phyloP scores from a whole-genome alignment of 1,140 invertebrate genomes.

The Lasioglossum baleicum region DNA sequence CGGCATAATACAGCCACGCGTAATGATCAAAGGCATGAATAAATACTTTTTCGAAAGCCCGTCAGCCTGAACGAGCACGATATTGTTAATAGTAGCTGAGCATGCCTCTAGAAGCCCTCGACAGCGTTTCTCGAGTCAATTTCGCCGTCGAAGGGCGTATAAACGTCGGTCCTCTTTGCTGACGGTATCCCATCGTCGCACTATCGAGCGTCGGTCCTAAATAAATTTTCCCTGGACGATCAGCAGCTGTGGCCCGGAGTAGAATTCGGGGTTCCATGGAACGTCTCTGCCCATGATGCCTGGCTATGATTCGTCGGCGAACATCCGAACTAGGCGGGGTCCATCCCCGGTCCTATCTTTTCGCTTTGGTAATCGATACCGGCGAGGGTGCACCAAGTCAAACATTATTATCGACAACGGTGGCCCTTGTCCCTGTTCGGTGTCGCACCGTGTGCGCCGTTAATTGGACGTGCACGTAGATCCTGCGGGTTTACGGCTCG shows the following conservation, averaged over 20 bases:
- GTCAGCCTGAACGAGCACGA: too few species aligned
- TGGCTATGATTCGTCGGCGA: not conserved
- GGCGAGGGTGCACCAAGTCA: conserved; percentile 35
- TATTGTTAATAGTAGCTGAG: too few species aligned
- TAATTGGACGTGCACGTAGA: conserved; percentile 33
- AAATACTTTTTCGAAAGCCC: too few species aligned
- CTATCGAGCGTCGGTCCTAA: not conserved
- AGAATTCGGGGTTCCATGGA: not conserved
- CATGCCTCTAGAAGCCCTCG: too few species aligned
- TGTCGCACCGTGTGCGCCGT: conserved; percentile 15
- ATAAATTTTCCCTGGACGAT: not conserved
- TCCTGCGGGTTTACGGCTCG: conserved; percentile 36
- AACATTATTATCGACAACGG: conserved; percentile 45
- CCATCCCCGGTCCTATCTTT: conserved; percentile 10
- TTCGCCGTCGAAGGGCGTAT: too few species aligned
- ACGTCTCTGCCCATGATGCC: too few species aligned
- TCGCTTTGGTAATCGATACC: conserved; percentile 35
- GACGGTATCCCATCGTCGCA: not conserved
- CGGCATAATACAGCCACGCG: too few species aligned
- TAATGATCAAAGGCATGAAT: too few species aligned
- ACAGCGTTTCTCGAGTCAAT: too few species aligned
- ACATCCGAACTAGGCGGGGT: not conserved
- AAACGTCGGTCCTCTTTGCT: too few species aligned
- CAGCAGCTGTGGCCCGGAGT: too few species aligned
- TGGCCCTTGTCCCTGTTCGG: conserved; percentile 1